phyloP scores from a whole-genome alignment of 2,113 vertebrate genomes.

The Thunnus maccoyii region DNA sequence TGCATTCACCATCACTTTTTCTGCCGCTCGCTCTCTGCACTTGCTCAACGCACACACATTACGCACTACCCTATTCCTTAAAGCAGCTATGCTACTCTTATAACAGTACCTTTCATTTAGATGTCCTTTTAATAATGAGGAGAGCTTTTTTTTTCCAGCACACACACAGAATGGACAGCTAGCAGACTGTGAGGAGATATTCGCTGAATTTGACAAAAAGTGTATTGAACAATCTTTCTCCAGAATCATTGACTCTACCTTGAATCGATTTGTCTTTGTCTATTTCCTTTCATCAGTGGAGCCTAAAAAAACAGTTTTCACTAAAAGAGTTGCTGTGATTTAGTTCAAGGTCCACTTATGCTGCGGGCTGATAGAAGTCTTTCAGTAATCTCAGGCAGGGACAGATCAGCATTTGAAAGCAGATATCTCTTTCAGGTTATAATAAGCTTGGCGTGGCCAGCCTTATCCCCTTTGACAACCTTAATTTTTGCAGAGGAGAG shows the following conservation, averaged over 20 bases:
- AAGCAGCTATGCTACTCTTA: too few species aligned
- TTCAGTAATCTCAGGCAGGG: constrained; percentile 51
- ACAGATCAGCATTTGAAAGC: constrained; percentile 63
- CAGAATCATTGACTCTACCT: neutral
- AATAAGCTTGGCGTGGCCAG: constrained; percentile 55
- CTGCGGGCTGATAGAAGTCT: constrained; percentile 52
- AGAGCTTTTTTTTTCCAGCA: too few species aligned
- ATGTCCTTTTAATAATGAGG: too few species aligned
- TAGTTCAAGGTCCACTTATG: constrained; percentile 49
- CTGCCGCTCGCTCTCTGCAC: too few species aligned
- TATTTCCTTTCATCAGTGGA: constrained; percentile 47
- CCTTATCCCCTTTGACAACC: constrained; percentile 16
- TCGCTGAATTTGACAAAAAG: too few species aligned
- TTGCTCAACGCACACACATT: too few species aligned
- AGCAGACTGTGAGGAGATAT: too few species aligned
- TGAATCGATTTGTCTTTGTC: constrained; percentile 29
- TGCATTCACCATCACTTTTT: too few species aligned
- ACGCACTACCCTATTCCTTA: too few species aligned
- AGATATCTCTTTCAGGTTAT: constrained; percentile 56
- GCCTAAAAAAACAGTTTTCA: constrained; percentile 34
- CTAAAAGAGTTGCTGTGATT: constrained; percentile 44
- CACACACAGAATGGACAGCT: too few species aligned
- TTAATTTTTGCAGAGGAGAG: constrained; percentile 10
- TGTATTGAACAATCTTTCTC: too few species aligned
- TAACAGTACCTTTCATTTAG: too few species aligned